Percentiles rank a stretch among this genome's conserved stretches.
These are phyloP conservation scores for Hirudo medicinalis DNA, from an alignment of 1,140 invertebrate species.

Conservation along the genomic window DNA sequence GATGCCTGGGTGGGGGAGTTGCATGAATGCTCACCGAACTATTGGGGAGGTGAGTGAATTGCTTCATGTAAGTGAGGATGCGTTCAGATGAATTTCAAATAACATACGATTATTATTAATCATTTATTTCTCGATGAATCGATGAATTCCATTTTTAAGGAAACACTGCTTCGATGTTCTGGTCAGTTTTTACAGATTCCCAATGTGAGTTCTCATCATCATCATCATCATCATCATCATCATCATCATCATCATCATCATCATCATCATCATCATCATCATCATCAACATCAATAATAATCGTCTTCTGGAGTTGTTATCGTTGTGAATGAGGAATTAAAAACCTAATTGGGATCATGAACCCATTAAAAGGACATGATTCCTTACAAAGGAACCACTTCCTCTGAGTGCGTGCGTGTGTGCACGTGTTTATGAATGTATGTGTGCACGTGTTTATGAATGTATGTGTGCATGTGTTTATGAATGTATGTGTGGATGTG, in stretches of 20 bases:
- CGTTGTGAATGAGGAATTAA: neutral
- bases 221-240: neutral
- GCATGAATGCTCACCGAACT: too few species aligned
- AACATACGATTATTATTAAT: neutral
- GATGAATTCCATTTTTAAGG: neutral
- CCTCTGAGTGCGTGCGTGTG: too few species aligned
- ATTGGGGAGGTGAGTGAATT: too few species aligned
- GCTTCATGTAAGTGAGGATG: too few species aligned
- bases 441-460: too few species aligned
- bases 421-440: too few species aligned
- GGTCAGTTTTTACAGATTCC: conserved; percentile 1
- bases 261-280: neutral
- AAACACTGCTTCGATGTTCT: neutral
- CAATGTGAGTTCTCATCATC: conserved; percentile 9
- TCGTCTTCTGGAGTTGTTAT: neutral
- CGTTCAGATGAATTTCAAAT: too few species aligned
- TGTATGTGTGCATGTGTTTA: too few species aligned
- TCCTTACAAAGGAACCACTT: conserved; percentile 1
- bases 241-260: neutral
- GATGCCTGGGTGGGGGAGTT: neutral
- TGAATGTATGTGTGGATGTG: too few species aligned
- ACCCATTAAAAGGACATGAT: neutral
- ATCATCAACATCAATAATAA: neutral
- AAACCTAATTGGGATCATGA: neutral
- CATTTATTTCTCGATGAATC: neutral